Conservation (phyloP, 2,797 vertebrate genomes). For the Hippoglossus hippoglossus region DNA sequence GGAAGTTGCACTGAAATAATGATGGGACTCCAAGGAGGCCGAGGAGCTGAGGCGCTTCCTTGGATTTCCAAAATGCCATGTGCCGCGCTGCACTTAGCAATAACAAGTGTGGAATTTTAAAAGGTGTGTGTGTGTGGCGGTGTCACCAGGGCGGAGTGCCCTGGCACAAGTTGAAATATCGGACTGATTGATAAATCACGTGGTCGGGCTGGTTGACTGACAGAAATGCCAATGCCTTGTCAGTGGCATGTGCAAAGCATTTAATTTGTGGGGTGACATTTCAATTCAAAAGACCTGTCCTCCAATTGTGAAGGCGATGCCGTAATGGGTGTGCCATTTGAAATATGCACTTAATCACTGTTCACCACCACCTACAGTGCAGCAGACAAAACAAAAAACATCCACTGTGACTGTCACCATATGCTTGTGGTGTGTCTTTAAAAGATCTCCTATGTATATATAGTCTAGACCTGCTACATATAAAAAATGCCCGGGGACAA, state of each 20-base stretch:
- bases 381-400: conserved; percentile 26
- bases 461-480: background rate
- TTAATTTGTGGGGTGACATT: conserved; percentile 75
- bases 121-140: conserved; percentile 39
- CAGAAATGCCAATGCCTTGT: conserved; percentile 62
- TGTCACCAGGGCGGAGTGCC: background rate
- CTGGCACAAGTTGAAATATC: conserved; percentile 28
- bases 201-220: conserved; percentile 45
- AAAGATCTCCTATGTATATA: background rate
- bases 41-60: conserved; percentile 54
- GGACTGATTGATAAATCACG: conserved; percentile 55
- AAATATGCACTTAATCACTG: conserved; percentile 59
- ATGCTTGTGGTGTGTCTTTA: background rate
- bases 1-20: conserved; percentile 68
- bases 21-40: conserved; percentile 48
- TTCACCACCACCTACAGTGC: conserved; percentile 38
- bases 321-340: conserved; percentile 67
- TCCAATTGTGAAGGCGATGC: conserved; percentile 58
- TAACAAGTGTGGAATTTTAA: conserved; percentile 48
- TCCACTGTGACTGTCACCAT: background rate
- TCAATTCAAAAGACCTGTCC: conserved; percentile 58
- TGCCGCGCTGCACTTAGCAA: conserved; percentile 45
- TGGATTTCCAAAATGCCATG: conserved; percentile 62
- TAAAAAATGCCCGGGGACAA: background rate
- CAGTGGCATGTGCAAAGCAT: conserved; percentile 38